Percentiles rank a stretch among this genome's conserved stretches.
Evolutionary conservation across 2,888 invertebrate species (phyloP).

Genomic region (Drosophila paramelanica): DNA sequence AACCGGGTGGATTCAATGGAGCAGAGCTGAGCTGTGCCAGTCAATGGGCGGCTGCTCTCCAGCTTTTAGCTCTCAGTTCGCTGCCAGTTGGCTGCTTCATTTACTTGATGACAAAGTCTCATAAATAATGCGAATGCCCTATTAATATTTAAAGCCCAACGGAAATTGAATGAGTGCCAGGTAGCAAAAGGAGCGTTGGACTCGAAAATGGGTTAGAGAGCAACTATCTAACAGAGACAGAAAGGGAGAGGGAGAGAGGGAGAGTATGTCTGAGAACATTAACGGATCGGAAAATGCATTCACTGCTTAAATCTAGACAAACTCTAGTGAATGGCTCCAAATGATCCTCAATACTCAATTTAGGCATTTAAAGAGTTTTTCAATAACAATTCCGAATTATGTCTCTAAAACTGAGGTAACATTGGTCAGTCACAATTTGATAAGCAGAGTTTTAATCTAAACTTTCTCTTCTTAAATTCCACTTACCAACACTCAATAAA

Average conservation of each 20-base stretch:
- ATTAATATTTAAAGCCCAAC: constrained; percentile 72
- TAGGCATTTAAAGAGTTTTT: no score
- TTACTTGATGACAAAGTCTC: constrained; percentile 75
- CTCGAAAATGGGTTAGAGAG: neutral
- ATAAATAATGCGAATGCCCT: constrained; percentile 70
- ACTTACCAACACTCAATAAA: no score
- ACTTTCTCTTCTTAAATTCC: no score
- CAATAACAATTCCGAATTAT: no score
- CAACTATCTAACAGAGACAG: no score
- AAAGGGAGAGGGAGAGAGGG: no score
- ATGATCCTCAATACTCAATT: no score
- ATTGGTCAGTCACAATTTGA: no score
- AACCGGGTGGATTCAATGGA: constrained; percentile 23
- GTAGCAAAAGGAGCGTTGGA: neutral
- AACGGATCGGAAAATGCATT: neutral
- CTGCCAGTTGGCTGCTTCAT: constrained; percentile 61
- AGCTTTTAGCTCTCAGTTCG: constrained; percentile 1
- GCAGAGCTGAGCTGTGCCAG: constrained; percentile 13
- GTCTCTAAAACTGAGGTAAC: no score
- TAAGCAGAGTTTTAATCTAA: no score
- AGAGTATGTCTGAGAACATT: neutral
- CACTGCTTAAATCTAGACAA: neutral
- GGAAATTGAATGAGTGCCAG: constrained; percentile 68
- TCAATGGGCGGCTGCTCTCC: constrained; percentile 6
- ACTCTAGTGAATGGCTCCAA: no score